These are phyloP conservation scores for Furnarius figulus DNA, from an alignment of 2,113 vertebrate species.

Conservation along the genomic window DNA sequence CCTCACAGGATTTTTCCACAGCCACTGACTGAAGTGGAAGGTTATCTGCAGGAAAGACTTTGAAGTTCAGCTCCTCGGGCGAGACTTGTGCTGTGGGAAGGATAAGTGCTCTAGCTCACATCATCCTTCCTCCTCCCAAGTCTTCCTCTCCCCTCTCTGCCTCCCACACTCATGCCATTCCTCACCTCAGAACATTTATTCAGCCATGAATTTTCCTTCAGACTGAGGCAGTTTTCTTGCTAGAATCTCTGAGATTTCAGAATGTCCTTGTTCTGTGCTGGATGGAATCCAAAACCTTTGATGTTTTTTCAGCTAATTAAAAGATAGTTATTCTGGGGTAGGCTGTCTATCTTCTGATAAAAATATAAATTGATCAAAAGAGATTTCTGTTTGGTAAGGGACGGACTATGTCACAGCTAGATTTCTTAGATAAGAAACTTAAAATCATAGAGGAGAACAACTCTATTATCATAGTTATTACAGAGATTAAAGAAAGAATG, in stretches of 20 bases:
- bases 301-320: constrained; percentile 50
- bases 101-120: neutral
- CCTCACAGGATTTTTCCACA: neutral
- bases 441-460: neutral
- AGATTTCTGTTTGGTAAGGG: neutral
- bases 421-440: neutral
- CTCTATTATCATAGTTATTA: neutral
- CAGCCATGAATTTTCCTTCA: neutral
- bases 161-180: fast-evolving
- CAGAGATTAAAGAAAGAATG: neutral
- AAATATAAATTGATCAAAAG: constrained; percentile 50
- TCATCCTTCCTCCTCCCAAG: neutral
- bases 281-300: constrained; percentile 39
- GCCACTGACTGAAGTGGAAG: neutral
- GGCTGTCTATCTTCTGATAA: constrained; percentile 1
- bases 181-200: neutral
- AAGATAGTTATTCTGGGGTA: neutral
- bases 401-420: neutral
- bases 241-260: neutral
- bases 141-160: neutral
- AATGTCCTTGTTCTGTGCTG: neutral
- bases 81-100: neutral
- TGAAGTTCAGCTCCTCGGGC: neutral
- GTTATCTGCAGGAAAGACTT: neutral
- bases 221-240: neutral